phyloP scores from a whole-genome alignment of 1,140 invertebrate species.

The Stratiolaelaps scimitus region DNA sequence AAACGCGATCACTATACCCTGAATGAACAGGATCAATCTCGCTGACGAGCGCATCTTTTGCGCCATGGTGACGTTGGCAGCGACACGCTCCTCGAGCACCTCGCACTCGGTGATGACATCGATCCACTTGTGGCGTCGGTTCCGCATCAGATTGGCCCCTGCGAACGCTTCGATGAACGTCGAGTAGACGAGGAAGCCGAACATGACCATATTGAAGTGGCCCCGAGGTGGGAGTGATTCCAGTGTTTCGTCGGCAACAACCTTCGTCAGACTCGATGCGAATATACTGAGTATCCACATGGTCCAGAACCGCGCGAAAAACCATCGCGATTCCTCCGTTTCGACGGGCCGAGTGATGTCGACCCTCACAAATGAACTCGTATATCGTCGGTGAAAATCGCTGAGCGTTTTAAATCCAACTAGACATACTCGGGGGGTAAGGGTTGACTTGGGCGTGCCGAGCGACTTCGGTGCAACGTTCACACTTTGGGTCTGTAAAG shows the following conservation, averaged over 20 bases:
- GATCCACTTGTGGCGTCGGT: neutral
- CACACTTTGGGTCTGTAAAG: too few relatives aligned
- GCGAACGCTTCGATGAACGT: neutral
- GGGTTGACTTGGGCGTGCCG: too few relatives aligned
- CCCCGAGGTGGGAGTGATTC: neutral
- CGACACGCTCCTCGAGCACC: neutral
- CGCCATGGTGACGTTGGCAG: neutral
- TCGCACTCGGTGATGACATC: neutral
- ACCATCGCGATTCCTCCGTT: neutral
- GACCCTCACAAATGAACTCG: neutral
- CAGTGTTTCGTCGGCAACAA: neutral
- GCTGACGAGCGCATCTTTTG: neutral
- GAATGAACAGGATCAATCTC: neutral
- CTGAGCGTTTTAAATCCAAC: neutral
- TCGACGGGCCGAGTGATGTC: neutral
- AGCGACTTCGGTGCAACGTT: too few relatives aligned
- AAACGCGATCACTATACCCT: neutral
- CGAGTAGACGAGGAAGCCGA: neutral
- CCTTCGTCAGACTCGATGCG: neutral
- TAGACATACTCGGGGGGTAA: neutral
- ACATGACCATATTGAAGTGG: constrained; percentile 4
- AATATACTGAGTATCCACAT: neutral
- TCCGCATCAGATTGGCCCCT: neutral
- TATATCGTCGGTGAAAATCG: neutral
- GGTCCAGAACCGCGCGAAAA: neutral